A percentile compares a stretch with the other conserved stretches of the same genome.
phyloP scores from a whole-genome alignment of 1,140 invertebrate genomes.

The Acromyrmex heyeri region DNA sequence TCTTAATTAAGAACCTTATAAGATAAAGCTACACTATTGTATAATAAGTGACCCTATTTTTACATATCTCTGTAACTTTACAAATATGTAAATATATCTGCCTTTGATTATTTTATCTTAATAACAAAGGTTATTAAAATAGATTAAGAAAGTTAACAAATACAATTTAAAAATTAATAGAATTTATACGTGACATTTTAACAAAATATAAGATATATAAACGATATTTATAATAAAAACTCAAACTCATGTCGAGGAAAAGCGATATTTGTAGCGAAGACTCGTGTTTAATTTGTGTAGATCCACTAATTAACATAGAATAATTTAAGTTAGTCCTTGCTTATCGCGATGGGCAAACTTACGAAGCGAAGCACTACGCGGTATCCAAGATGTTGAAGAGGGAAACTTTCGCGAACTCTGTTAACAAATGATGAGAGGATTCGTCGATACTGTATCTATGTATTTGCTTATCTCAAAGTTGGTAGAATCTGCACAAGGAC shows the following conservation, averaged over 20 bases:
- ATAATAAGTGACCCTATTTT: neutral
- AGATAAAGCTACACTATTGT: neutral
- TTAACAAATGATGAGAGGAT: conserved; percentile 51
- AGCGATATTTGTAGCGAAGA: conserved; percentile 20
- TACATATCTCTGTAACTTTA: neutral
- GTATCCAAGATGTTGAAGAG: neutral
- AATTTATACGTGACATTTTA: neutral
- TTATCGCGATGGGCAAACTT: conserved; percentile 23
- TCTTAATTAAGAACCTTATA: conserved; percentile 19
- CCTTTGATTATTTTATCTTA: neutral
- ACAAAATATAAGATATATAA: neutral
- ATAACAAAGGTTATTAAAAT: neutral
- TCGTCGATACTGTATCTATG: conserved; percentile 23
- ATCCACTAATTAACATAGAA: conserved; percentile 39
- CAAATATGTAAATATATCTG: neutral
- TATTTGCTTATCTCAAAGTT: conserved; percentile 23
- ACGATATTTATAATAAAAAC: neutral
- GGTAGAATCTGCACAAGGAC: neutral
- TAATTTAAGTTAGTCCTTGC: conserved; percentile 37
- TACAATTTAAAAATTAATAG: neutral
- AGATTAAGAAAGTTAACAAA: neutral
- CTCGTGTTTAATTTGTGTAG: conserved; percentile 32
- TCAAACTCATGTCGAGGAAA: neutral
- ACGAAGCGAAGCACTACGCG: neutral
- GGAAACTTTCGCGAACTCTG: conserved; percentile 48